Evolutionary conservation across 2,113 vertebrate species (phyloP).

Genomic region (Acanthisitta chloris): DNA sequence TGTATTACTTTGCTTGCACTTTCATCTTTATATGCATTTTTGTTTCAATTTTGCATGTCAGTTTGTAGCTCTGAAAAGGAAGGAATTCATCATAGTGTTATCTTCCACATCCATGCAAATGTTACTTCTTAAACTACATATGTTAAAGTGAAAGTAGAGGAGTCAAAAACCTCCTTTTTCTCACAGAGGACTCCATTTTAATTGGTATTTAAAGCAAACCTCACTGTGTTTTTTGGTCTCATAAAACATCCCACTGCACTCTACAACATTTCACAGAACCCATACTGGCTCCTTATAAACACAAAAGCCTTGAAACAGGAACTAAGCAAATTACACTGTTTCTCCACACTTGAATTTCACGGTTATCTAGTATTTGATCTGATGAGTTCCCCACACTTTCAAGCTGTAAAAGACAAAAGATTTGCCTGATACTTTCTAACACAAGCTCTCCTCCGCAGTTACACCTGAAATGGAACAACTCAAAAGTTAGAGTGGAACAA

Average conservation of each 20-base stretch:
- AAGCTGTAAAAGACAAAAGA: not conserved
- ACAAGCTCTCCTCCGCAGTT: not conserved
- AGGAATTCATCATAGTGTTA: not conserved
- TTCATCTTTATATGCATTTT: not conserved
- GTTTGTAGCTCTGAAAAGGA: not conserved
- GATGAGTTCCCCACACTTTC: not conserved
- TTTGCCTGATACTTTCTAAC: not conserved
- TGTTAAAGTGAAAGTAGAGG: not conserved
- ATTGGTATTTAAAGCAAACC: not conserved
- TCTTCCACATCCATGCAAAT: not conserved
- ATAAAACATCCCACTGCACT: not conserved
- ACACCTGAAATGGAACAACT: slow-evolving; percentile 10
- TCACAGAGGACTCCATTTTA: not conserved
- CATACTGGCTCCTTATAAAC: not conserved
- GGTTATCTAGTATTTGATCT: not conserved
- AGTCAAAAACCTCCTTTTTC: not conserved
- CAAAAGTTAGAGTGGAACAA: slow-evolving; percentile 19
- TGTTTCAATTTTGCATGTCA: not conserved
- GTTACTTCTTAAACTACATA: not conserved
- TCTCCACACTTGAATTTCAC: not conserved
- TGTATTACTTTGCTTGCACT: not conserved
- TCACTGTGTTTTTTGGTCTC: not conserved
- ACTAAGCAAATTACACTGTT: not conserved
- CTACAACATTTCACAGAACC: not conserved
- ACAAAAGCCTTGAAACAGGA: not conserved